These are phyloP conservation scores for Crenuchus spilurus DNA, from an alignment of 2,797 vertebrate genomes.

Conservation along the genomic window DNA sequence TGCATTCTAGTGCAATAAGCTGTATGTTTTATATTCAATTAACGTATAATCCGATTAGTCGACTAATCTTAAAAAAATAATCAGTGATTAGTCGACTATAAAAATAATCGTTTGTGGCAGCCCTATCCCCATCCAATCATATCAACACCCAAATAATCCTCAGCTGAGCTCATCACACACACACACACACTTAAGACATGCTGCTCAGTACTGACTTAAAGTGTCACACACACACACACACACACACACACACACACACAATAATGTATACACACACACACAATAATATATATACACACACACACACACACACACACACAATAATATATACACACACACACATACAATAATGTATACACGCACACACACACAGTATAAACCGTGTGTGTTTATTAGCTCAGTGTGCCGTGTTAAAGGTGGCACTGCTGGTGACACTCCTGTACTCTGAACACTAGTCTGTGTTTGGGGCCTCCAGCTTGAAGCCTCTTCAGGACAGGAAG, in stretches of 20 bases:
- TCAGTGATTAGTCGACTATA: no score
- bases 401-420: conserved; percentile 3
- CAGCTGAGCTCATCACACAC: no score
- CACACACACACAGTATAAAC: not conserved
- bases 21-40: no score
- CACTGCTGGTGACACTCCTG: conserved; percentile 5
- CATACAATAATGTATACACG: not conserved
- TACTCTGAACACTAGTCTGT: conserved; percentile 3
- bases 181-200: no score
- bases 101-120: no score
- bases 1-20: no score
- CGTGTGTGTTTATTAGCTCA: conserved; percentile 22
- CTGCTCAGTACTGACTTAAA: not conserved
- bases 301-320: not conserved
- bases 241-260: no score
- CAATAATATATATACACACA: no score
- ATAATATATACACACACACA: not conserved
- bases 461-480: conserved; percentile 19
- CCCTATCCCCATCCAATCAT: not conserved
- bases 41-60: no score
- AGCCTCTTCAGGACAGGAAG: conserved; percentile 50
- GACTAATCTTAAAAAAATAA: no score
- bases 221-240: conserved; percentile 2
- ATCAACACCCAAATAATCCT: no score
- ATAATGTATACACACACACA: no score